Percentiles rank a stretch among this genome's conserved stretches.
phyloP scores from a whole-genome alignment of 2,888 invertebrate species.

The Tubulanus polymorphus region DNA sequence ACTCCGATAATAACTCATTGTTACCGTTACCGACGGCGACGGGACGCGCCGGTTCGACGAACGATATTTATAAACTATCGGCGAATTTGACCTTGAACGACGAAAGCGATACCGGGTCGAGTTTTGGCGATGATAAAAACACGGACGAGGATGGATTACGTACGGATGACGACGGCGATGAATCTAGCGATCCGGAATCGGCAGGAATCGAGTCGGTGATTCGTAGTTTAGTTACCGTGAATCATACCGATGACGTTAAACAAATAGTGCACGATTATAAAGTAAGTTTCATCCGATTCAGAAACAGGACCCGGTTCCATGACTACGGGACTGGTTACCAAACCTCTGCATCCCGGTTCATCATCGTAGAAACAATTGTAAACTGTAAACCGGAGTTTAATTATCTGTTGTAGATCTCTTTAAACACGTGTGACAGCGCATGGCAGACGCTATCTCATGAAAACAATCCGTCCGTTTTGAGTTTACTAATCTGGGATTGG shows the following conservation, averaged over 20 bases:
- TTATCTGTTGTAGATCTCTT: too few species aligned
- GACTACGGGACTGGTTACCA: too few species aligned
- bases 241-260: conserved; percentile 8
- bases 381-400: too few species aligned
- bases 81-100: conserved; percentile 57
- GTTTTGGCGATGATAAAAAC: conserved; percentile 50
- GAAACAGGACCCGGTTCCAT: too few species aligned
- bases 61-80: conserved; percentile 29
- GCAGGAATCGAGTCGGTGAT: conserved; percentile 9
- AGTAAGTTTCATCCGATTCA: conserved; percentile 13
- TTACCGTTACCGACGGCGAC: not conserved
- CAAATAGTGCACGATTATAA: conserved; percentile 15
- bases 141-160: conserved; percentile 20
- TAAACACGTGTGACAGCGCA: too few species aligned
- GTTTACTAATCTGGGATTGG: conserved; percentile 69
- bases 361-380: too few species aligned
- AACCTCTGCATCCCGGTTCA: too few species aligned
- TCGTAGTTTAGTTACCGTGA: conserved; percentile 20
- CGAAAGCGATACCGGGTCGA: conserved; percentile 44
- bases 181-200: not conserved
- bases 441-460: not conserved
- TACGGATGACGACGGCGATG: too few species aligned
- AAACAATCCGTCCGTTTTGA: conserved; percentile 59
- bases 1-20: too few species aligned
- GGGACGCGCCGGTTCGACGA: not conserved